A percentile compares a stretch with the other conserved stretches of the same genome.
These are phyloP conservation scores for Mycalesis mineus DNA, from an alignment of 2,888 invertebrate species.

Conservation along the genomic window DNA sequence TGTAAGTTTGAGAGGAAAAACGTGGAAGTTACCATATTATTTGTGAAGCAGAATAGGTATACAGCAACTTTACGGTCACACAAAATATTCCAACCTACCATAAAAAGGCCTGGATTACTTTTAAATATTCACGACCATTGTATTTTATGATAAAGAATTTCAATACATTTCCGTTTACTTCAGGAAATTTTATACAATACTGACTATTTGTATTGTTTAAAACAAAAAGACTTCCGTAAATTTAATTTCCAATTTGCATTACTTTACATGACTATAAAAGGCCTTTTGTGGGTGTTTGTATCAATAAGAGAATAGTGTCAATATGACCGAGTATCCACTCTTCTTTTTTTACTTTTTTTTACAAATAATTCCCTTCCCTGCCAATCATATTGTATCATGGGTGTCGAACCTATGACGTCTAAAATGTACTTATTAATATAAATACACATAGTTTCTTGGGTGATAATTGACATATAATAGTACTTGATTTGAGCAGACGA, in stretches of 20 bases:
- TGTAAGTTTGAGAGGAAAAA: not conserved
- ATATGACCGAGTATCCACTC: too few relatives aligned
- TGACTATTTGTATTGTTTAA: conserved; percentile 1
- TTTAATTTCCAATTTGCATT: not conserved
- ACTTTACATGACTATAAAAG: not conserved
- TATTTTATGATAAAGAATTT: not conserved
- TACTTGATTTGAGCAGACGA: too few relatives aligned
- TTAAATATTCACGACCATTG: conserved; percentile 8
- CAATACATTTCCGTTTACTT: conserved; percentile 1
- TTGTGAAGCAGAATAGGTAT: not conserved
- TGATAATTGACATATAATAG: too few relatives aligned
- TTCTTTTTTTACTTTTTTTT: too few relatives aligned
- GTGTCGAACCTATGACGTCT: too few relatives aligned
- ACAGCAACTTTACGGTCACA: not conserved
- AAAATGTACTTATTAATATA: too few relatives aligned
- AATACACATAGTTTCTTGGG: too few relatives aligned
- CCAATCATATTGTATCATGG: too few relatives aligned
- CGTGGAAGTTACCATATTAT: not conserved
- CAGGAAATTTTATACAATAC: not conserved
- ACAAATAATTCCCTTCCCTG: too few relatives aligned
- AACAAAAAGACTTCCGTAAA: not conserved
- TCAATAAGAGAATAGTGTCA: too few relatives aligned
- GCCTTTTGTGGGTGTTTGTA: too few relatives aligned
- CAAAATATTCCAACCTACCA: not conserved
- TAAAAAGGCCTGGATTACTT: not conserved